These are phyloP conservation scores for Channallabes apus DNA, from an alignment of 2,797 vertebrate genomes.

Conservation along the genomic window DNA sequence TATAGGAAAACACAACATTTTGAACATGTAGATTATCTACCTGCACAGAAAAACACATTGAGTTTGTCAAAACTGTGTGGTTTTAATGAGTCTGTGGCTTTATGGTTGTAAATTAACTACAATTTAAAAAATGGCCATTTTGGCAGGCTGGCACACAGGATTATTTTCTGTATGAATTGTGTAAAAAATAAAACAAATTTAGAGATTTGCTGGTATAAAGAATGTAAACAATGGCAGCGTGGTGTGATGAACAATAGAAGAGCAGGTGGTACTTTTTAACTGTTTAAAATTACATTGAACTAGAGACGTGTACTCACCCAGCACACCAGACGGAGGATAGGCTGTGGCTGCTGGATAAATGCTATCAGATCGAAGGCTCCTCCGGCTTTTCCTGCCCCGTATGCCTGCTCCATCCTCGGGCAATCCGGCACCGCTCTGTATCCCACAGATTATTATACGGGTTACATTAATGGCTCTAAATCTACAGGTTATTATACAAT, in stretches of 20 bases:
- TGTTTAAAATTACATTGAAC: too few relatives aligned
- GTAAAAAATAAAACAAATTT: neutral
- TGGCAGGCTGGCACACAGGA: neutral
- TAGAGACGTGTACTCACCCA: conserved; percentile 51
- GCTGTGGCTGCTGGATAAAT: conserved; percentile 58
- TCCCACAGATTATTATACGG: neutral
- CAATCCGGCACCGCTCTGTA: neutral
- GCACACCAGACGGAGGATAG: conserved; percentile 54
- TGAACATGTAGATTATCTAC: neutral
- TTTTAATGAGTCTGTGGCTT: neutral
- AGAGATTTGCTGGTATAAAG: neutral
- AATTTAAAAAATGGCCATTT: neutral
- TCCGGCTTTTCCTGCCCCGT: conserved; percentile 60
- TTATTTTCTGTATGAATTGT: neutral
- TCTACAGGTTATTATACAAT: too few relatives aligned
- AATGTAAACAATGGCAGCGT: neutral
- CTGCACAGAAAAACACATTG: neutral
- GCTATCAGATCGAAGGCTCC: conserved; percentile 55
- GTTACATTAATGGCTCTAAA: too few relatives aligned
- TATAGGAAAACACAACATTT: neutral
- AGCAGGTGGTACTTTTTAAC: neutral
- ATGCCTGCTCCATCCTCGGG: conserved; percentile 58
- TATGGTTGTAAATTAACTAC: neutral
- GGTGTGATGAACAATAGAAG: neutral
- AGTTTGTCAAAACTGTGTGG: neutral